Conservation (phyloP, 2,113 vertebrate genomes). For the Catharus minimus region DNA sequence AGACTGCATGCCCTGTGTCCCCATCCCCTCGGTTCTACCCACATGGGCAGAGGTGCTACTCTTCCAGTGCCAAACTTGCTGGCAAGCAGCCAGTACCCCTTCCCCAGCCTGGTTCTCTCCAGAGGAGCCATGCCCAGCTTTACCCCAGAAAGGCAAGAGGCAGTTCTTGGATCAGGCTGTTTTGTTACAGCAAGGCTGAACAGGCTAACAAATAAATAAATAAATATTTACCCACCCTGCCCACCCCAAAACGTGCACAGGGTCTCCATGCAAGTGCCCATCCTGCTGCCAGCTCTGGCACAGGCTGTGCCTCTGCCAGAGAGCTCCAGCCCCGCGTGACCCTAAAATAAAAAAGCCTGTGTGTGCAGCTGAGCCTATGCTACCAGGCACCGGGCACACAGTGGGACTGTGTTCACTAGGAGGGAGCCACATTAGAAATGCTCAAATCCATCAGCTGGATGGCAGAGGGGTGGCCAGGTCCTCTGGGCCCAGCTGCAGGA, state of each 20-base stretch:
- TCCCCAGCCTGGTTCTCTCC: neutral
- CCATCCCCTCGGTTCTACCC: neutral
- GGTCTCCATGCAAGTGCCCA: neutral
- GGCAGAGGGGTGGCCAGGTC: neutral
- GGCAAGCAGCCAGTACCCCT: neutral
- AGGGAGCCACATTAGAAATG: rapidly evolving
- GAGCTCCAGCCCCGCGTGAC: neutral
- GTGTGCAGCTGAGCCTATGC: neutral
- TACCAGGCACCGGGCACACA: neutral
- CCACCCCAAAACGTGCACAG: neutral
- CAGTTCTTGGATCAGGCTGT: neutral
- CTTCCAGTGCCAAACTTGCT: neutral
- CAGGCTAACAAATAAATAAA: constrained; percentile 25
- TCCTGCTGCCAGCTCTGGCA: neutral
- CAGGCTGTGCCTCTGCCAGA: neutral
- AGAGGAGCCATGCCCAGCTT: neutral
- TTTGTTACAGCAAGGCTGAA: constrained; percentile 45
- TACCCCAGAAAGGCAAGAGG: neutral
- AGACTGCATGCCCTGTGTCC: neutral
- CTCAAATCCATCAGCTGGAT: neutral
- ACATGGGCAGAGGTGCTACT: neutral
- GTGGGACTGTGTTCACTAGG: rapidly evolving
- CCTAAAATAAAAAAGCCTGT: neutral
- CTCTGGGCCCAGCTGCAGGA: neutral
- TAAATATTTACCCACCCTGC: neutral